These are phyloP conservation scores for Paguma larvata DNA, from an alignment of 2,797 vertebrate genomes.

Conservation along the genomic window DNA sequence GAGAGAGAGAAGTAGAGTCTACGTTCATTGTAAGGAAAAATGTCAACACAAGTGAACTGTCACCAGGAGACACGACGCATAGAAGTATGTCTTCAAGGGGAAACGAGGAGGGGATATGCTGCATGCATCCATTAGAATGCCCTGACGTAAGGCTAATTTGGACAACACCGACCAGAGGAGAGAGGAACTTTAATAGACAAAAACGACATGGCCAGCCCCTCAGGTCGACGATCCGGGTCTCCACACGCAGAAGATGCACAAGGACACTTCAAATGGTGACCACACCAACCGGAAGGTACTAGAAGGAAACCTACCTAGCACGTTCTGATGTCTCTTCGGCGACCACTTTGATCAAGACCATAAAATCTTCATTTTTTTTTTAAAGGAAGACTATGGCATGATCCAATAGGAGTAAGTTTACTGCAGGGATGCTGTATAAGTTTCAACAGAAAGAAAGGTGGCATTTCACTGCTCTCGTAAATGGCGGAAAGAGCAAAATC, in stretches of 20 bases:
- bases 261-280: not conserved
- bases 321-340: not conserved
- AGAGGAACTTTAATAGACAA: not conserved
- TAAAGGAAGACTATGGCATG: not conserved
- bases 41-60: not conserved
- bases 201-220: fast-evolving
- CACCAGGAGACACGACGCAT: fast-evolving
- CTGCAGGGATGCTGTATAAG: too few relatives aligned
- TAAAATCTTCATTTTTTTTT: not conserved
- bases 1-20: not conserved
- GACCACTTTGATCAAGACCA: not conserved
- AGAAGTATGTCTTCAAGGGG: not conserved
- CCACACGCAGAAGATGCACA: not conserved
- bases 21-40: not conserved
- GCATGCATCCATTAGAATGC: too few relatives aligned
- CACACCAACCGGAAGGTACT: fast-evolving
- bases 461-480: too few relatives aligned
- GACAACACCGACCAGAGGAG: not conserved
- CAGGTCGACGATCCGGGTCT: fast-evolving
- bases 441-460: not conserved
- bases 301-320: not conserved
- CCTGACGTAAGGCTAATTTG: not conserved
- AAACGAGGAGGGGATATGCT: fast-evolving
- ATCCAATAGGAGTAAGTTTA: not conserved
- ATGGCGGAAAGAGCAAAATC: not conserved